Evolutionary conservation across 1,140 invertebrate species (phyloP), one percentile per base, ranked within the genome.

Genomic region (Drosophila pandora): DNA sequence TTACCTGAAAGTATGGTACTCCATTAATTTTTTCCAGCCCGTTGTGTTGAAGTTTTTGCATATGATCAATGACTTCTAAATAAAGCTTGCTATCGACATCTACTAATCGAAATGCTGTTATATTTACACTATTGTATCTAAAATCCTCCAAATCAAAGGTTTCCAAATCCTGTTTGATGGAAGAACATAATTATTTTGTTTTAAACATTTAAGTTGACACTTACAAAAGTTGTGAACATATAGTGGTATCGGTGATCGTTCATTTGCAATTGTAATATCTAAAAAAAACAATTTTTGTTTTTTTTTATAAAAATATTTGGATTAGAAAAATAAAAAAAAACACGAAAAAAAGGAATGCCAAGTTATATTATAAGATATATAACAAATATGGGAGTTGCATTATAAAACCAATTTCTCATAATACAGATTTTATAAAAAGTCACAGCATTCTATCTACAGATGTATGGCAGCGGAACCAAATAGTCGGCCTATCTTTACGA

Each of bases 71-170:
- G 2, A 95, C 93, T 62, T 96, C 95, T 62, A 94, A 93, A 23
- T 97, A 96, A 79, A 95, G 94, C 41, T 94, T 93, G 55, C 96
- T 95, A 23, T 95, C 95, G 0, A 96, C 93, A 90, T 98, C 96
- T 3, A 98, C 96, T 56, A 98, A 92, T 39, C 97, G 93, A 92
- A 97, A 98, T 2, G 97, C 96, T 28, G 97, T 98, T 92, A 98
- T 98, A 92, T 98, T 98, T 21, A 98, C 97, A 47, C 95, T 95
- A 92, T 98, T 98, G 92, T 98, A 98, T 85, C 96, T 96, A 92
- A 98, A 98, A 90, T 98, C 97, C 92, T 98, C 97, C 54, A 98
- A 92, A 92, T 98, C 97, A 88, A 97, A 97, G n/a, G 96, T 95
- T 92, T 97, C 97, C 76, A 97, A 94, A 92, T 98, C 97, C 91